These are phyloP conservation scores for Drosophila kokeensis DNA, from an alignment of 2,888 invertebrate species.

Conservation along the genomic window DNA sequence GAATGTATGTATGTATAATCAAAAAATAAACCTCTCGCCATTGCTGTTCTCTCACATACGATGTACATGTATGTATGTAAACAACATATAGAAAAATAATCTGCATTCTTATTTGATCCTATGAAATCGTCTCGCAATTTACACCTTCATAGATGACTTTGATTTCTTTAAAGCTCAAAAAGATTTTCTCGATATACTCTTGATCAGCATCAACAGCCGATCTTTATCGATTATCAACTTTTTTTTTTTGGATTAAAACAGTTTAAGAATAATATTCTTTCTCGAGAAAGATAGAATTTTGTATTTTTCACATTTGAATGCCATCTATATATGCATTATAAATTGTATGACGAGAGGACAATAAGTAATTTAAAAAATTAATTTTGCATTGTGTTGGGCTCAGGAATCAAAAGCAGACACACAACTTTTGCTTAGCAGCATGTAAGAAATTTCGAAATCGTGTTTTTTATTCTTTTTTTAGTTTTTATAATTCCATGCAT, in stretches of 20 bases:
- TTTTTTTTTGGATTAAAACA: neutral
- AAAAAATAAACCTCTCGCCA: neutral
- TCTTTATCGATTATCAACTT: neutral
- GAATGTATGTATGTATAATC: neutral
- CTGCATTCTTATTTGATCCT: neutral
- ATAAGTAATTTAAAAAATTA: neutral
- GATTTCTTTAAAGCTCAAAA: neutral
- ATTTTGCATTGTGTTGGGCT: neutral
- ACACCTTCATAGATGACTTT: neutral
- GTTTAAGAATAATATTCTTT: neutral
- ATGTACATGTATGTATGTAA: neutral
- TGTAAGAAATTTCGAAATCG: neutral
- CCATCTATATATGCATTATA: neutral
- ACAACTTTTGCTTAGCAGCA: neutral
- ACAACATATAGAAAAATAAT: neutral
- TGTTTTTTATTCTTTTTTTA: neutral
- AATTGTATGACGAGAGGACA: constrained; percentile 3
- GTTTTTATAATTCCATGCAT: neutral
- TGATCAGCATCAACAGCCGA: neutral
- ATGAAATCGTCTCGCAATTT: constrained; percentile 2
- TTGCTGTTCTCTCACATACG: neutral
- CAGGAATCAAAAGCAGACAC: neutral
- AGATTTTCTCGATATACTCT: neutral
- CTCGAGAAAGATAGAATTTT: neutral
- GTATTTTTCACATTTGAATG: neutral